Evolutionary conservation across 2,797 vertebrate species (phyloP).

Genomic region (Heterohyrax brucei): DNA sequence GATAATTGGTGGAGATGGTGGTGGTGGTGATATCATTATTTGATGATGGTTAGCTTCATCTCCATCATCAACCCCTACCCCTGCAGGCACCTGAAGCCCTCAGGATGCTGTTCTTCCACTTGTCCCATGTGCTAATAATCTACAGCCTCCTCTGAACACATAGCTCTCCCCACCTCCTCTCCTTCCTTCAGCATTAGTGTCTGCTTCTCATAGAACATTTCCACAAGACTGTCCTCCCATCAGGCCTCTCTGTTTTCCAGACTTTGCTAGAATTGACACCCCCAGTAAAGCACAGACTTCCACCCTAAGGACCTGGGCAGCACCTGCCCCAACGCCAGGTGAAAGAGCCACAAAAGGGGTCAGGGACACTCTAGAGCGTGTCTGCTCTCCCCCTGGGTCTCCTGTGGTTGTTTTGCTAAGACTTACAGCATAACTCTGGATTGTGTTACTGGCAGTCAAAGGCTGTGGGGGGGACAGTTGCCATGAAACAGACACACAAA

Average conservation of each 20-base stretch:
- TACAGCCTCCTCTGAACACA: neutral
- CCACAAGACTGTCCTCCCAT: neutral
- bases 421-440: slow-evolving; percentile 66
- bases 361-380: neutral
- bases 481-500: slow-evolving; percentile 49
- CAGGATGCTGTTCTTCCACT: fast-evolving
- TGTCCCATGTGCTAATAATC: neutral
- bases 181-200: neutral
- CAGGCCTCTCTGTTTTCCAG: neutral
- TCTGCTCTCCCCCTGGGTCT: neutral
- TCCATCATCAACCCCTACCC: neutral
- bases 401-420: slow-evolving; percentile 67
- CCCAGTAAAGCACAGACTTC: neutral
- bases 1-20: neutral
- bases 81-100: too few species aligned
- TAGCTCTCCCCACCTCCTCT: neutral
- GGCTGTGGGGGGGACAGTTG: slow-evolving; percentile 71
- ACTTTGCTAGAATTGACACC: neutral
- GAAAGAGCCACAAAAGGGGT: neutral
- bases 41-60: neutral
- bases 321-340: neutral
- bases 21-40: neutral
- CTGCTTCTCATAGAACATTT: neutral
- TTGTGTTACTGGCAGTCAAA: slow-evolving; percentile 30
- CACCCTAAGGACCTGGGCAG: neutral